Base-by-base conservation (phyloP, 2,797 vertebrate species). In the Sebastes cheni region DNA sequence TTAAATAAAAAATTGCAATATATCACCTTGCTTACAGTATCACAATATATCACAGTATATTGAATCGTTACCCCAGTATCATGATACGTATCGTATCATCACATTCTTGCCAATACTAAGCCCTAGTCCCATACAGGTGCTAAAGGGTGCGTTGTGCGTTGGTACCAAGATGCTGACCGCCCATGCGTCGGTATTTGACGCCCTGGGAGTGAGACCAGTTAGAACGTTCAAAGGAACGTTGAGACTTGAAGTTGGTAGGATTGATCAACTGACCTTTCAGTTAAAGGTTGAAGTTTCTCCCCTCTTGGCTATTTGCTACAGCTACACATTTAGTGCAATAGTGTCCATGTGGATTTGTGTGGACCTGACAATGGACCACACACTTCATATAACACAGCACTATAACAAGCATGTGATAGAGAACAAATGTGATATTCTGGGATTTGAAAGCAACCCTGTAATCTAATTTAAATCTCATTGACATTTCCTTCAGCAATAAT, bases 391-490 rank as follows among this genome's bases (percentile, higher is more conserved):
- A 22, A 34, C 10, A 4, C 13, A 18, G 27, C 16, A 59, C n/a
- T 18, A 16, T 6, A 52, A 59, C 27, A 36, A 61, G 61, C 29
- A 30, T n/a, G 6, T 54, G 42, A n/a, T 12, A 22, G 22, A 30
- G 39, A 30, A 62, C 14, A 60, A 42, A 55, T 74, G 20, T 56
- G 64, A 67, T 67, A 20, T 58, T 36, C 64, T 77, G 32, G 55
- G 12, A 60, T 75, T 39, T 79, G 8, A 30, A 39, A 22, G 59
- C 14, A 34, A 36, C 22, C 4, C 3, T 65, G 11, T 60, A 75
- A 46, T 75, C 42, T 67, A 56, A 75, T 75, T 83, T 67, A 32
- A 67, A 59, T 60, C 20, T 13, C 67, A 81, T 61, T 55, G 8
- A 34, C 22, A 67, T 72, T 71, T 72, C 23, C 36, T 52, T 59